Evolutionary conservation across 2,113 vertebrate genomes (phyloP), one percentile per base, ranked within the genome.

Genomic region (Piaya cayana): DNA sequence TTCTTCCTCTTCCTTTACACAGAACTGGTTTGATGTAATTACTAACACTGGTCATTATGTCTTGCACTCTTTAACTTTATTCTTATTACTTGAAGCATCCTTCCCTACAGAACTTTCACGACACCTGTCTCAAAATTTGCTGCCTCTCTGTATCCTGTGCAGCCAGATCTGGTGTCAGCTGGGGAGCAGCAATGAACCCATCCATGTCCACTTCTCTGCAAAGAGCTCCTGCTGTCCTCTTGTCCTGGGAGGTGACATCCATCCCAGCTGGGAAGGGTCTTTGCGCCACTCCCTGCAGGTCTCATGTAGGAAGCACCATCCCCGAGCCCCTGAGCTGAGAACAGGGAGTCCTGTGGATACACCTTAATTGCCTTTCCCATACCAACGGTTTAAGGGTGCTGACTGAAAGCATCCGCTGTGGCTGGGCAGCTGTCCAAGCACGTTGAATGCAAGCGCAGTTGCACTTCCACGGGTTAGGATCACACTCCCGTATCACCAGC

Each of bases 121-220:
- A 78, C 50, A 71, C 59, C 36, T 52, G 58, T 42, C 78, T 88
- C n/a, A 29, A 72, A 80, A 81, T 36, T 29, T 63, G 47, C 84
- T 49, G 55, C 68, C 21, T 89, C 43, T 63, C 87, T 23, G 16
- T 22, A 50, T 53, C n/a, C 23, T 0, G 6, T 36, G 67, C 64
- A 45, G 34, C 29, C 0, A 0, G 70, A 52, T 42, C 52, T 50
- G 62, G 42, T 39, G 14, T 25, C 0, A 0, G 19, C 34, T 59
- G 60, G 32, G 70, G 22, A 90, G 47, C 69, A 79, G 52, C 78
- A 75, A 15, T 17, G 20, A 75, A 15, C 43, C 2, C 58, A 25
- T 4, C 16, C 64, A 25, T 2, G 45, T 55, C 23, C 37, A 23
- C 8, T 39, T 14, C 60, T 45, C 37, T 75, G 39, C 68, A 82